Base-by-base conservation (phyloP, 2,797 vertebrate species). In the Falco peregrinus region DNA sequence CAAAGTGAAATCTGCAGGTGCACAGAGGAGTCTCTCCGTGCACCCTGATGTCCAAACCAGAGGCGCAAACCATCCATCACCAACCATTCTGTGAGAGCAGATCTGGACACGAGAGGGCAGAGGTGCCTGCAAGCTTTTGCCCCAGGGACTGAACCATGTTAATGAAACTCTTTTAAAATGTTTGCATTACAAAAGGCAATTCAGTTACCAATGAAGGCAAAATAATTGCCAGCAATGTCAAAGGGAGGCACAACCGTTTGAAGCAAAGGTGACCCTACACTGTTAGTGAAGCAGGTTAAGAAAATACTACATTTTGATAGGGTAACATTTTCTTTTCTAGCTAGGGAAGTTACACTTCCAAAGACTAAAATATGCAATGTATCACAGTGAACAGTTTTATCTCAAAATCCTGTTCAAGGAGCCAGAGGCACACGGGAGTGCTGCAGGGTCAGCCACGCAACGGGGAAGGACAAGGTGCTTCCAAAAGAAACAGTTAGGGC, bases 391-490 rank as follows among this genome's bases (percentile, higher is more conserved):
- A 37, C 6, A 50, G 59, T 57, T 73, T 84, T 48, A 71, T 71
- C 59, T 61, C 73, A 61, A 89, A 93, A 68, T 37, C 57, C 53
- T 57, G n/a, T 65, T 75, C 50, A 6, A 75, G 91, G 67, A 59
- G 45, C 14, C 37, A 71, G 45, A 74, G 60, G 60, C 75, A 84
- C 37, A 43, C 21, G 79, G 68, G 82, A 91, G 89, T 64, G 60
- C 82, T 77, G 57, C 59, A 69, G 76, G 73, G 65, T 91, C 86
- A 81, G 70, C 11, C 37, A 71, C 54, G 83, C 65, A 92, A 68
- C 25, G 39, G 56, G 71, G 47, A 43, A 83, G 47, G 59, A 47
- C 59, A 88, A 60, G 15, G 35, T 37, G 51, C 76, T 93, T 63
- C 39, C 73, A 80, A 41, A 78, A 69, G 41, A 64, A 78, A 24